Percentiles rank a stretch among this genome's conserved stretches.
Conservation (phyloP, 2,888 invertebrate genomes). For the Eilema depressum region DNA sequence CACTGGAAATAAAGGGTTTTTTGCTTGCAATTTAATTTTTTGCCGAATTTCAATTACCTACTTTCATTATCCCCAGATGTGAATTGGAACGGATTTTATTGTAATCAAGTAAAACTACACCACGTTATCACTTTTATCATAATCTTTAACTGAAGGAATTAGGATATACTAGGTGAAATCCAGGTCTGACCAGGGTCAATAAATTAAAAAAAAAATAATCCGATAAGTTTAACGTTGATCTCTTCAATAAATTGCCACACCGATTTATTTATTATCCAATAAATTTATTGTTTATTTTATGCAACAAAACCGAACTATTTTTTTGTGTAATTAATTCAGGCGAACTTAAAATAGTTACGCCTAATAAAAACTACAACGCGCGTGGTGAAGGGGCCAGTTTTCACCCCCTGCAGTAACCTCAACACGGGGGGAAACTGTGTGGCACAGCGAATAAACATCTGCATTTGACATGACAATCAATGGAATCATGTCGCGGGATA, state of each 20-base stretch:
- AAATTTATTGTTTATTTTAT: background rate
- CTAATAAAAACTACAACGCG: background rate
- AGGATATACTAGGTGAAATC: background rate
- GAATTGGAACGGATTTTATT: too few species aligned
- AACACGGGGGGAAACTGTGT: background rate
- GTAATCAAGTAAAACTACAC: too few species aligned
- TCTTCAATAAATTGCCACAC: background rate
- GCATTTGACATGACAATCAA: background rate
- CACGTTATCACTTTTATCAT: too few species aligned
- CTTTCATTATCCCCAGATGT: background rate
- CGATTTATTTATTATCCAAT: background rate
- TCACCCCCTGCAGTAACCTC: constrained; percentile 2
- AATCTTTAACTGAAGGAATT: too few species aligned
- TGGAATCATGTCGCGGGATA: background rate
- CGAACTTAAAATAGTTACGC: background rate
- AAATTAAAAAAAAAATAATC: too few species aligned
- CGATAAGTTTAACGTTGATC: too few species aligned
- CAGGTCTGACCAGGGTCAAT: background rate
- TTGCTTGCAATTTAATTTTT: background rate
- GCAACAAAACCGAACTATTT: background rate
- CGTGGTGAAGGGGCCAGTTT: background rate
- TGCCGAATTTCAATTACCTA: background rate
- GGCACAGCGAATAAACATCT: constrained; percentile 2
- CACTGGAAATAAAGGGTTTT: too few species aligned
- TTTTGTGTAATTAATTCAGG: background rate